Base-by-base conservation (phyloP, 2,888 invertebrate species). In the Ormia ochracea region DNA sequence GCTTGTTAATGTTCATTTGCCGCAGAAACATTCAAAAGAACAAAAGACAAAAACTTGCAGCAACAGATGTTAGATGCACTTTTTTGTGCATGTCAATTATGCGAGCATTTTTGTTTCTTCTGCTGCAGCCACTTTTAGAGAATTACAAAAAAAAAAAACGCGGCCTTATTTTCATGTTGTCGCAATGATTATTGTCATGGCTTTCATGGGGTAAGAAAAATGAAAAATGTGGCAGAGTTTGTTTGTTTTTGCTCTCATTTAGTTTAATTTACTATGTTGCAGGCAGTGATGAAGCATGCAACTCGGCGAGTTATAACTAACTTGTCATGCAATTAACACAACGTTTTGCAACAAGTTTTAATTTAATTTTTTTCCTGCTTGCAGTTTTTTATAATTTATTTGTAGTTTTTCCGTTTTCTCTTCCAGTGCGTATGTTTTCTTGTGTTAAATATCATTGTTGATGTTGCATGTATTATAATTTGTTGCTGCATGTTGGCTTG, bases 311-410 rank as follows among this genome's bases (percentile, higher is more conserved):
- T 80, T 80, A 80, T 80, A 80, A 80, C 80, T 80, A 76, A 80
- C 80, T 80, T 80, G 80, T 80, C 80, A 80, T 80, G 80, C 76
- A 80, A 80, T 80, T 80, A 80, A 80, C 80, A 73, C 69, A 79
- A 70, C 75, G 61, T 80, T 80, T 76, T 80, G 80, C 80, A 76
- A 80, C 76, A 80, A 76, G 76, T 80, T 76, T 80, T 76, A 80
- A 76, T 80, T 80, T 73, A 50, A 76, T 76, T 73, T 65, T 68
- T 63, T 70, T 43, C 19, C 14, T 56, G 23, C 17, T 41, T 28
- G n/a, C 19, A 31, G 59, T 0, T 6, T 74, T 58, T 31, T 58
- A n/a, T 43, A 66, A 28, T 68, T 58, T 68, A 61, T 61, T 78
- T 72, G 52, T 59, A 63, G 52, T 50, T 74, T 56, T 78, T 58